Percentiles rank a stretch among this genome's conserved stretches.
phyloP scores from a whole-genome alignment of 2,888 invertebrate genomes.

The Cryptocephalus primarius region DNA sequence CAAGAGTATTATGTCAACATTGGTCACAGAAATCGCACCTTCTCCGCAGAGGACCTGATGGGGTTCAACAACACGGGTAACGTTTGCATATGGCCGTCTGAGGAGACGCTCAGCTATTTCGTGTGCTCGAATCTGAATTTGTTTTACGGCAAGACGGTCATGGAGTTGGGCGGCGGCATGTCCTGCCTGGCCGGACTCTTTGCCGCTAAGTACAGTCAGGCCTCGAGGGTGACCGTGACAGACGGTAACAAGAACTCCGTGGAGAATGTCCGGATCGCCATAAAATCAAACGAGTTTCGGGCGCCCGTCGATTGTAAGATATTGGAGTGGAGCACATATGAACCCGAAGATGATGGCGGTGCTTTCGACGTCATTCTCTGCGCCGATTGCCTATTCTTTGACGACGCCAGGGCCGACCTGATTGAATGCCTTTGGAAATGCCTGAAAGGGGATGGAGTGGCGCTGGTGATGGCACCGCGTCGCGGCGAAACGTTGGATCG shows the following conservation, averaged over 20 bases:
- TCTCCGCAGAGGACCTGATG: constrained; percentile 60
- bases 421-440: constrained; percentile 56
- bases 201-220: constrained; percentile 54
- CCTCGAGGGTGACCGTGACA: constrained; percentile 55
- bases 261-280: constrained; percentile 56
- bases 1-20: constrained; percentile 45
- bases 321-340: constrained; percentile 41
- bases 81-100: constrained; percentile 71
- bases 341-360: constrained; percentile 25
- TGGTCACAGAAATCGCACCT: constrained; percentile 47
- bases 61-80: constrained; percentile 78
- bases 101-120: constrained; percentile 62
- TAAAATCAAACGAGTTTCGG: constrained; percentile 50
- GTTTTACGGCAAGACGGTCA: constrained; percentile 55
- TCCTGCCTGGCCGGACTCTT: constrained; percentile 70
- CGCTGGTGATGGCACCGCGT: constrained; percentile 65
- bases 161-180: constrained; percentile 79
- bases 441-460: constrained; percentile 50
- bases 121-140: constrained; percentile 50
- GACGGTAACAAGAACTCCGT: constrained; percentile 71
- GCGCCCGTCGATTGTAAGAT: constrained; percentile 39
- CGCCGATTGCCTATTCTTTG: constrained; percentile 73
- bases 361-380: constrained; percentile 62
- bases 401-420: constrained; percentile 55
- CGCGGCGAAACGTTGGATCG: constrained; percentile 60